Evolutionary conservation across 2,888 invertebrate genomes (phyloP).

Genomic region (Rotaria magnacalcarata): DNA sequence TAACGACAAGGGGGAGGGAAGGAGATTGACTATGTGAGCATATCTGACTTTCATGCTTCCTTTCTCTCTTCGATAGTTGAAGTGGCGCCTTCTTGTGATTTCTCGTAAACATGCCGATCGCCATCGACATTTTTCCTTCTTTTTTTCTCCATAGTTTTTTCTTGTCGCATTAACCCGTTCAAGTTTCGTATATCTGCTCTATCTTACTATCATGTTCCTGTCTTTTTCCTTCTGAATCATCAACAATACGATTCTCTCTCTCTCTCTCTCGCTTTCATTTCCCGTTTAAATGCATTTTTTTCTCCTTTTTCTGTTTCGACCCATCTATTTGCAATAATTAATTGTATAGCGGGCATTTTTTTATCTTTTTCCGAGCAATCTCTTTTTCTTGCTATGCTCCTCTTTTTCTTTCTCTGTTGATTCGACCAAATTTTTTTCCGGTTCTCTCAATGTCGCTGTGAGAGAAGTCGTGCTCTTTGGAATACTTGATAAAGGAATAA

Average conservation of each 20-base stretch:
- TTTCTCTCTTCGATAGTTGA: background rate
- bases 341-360: constrained; percentile 20
- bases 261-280: background rate
- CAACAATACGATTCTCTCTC: constrained; percentile 2
- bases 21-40: background rate
- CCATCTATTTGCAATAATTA: constrained; percentile 15
- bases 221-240: constrained; percentile 15
- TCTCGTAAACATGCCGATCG: constrained; percentile 17
- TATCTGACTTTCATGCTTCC: background rate
- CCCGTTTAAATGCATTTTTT: background rate
- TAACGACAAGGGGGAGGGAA: background rate
- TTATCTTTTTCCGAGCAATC: constrained; percentile 10
- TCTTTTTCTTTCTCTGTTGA: background rate
- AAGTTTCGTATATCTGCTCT: constrained; percentile 13
- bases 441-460: background rate
- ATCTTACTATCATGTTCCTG: background rate
- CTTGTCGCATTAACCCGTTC: constrained; percentile 17
- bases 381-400: background rate
- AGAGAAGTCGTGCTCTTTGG: constrained; percentile 25
- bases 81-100: background rate
- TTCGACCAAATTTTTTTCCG: constrained; percentile 12
- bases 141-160: background rate
- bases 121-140: background rate
- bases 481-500: constrained; percentile 21
- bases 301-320: background rate